Evolutionary conservation across 1,140 invertebrate genomes (phyloP).

Genomic region (Maconellicoccus hirsutus): DNA sequence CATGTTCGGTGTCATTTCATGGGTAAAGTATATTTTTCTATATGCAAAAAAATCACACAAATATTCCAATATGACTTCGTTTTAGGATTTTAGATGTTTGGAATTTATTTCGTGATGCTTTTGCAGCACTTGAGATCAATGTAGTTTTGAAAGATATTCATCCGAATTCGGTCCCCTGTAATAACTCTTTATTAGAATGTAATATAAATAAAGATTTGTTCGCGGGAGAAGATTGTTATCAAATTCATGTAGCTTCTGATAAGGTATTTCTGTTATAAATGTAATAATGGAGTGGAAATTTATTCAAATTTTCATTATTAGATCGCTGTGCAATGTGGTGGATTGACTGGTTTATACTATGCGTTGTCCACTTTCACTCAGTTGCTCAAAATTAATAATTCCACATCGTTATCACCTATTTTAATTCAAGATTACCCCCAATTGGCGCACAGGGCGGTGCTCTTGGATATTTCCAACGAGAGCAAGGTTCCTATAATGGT

Average conservation of each 20-base stretch:
- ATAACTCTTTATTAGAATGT: conserved; percentile 38
- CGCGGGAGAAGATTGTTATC: conserved; percentile 37
- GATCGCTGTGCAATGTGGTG: conserved; percentile 45
- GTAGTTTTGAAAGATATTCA: conserved; percentile 41
- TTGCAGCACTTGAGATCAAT: conserved; percentile 38
- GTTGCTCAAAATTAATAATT: conserved; percentile 41
- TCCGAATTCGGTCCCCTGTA: conserved; percentile 36
- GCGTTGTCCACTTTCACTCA: conserved; percentile 50
- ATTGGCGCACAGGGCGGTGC: conserved; percentile 44
- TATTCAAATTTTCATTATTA: conserved; percentile 19
- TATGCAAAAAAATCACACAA: no score
- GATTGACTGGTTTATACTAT: conserved; percentile 45
- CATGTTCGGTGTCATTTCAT: not conserved
- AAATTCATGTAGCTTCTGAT: conserved; percentile 39
- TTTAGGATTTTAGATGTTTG: conserved; percentile 44
- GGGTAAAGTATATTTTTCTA: not conserved
- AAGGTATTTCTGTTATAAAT: conserved; percentile 28
- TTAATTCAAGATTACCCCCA: conserved; percentile 51
- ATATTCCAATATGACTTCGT: conserved; percentile 31
- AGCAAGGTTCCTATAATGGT: conserved; percentile 47
- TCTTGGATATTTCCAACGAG: conserved; percentile 48
- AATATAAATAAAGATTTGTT: conserved; percentile 39
- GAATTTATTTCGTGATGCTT: conserved; percentile 38
- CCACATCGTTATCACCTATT: conserved; percentile 39
- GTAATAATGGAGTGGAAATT: not conserved